A percentile compares a stretch with the other conserved stretches of the same genome.
phyloP scores from a whole-genome alignment of 2,113 vertebrate genomes.

The Charadrius vociferus region DNA sequence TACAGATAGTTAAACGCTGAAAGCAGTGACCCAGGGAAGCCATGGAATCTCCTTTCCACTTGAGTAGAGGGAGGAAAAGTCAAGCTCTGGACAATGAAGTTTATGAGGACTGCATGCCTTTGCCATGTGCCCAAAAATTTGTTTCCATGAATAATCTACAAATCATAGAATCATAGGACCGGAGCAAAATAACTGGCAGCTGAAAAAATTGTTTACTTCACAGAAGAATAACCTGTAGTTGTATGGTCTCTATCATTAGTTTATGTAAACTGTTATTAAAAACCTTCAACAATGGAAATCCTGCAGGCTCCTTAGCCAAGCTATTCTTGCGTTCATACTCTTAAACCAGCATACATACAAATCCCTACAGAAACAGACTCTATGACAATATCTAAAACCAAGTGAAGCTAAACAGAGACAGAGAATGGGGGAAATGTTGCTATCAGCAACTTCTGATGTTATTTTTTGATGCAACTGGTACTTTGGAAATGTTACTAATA shows the following conservation, averaged over 20 bases:
- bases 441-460: neutral
- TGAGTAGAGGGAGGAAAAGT: neutral
- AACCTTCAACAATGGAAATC: neutral
- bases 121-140: neutral
- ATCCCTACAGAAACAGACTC: neutral
- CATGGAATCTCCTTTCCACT: neutral
- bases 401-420: neutral
- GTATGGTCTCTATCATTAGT: neutral
- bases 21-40: neutral
- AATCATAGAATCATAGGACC: neutral
- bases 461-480: neutral
- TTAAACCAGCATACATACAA: neutral
- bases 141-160: neutral
- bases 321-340: fast-evolving
- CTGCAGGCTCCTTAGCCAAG: neutral
- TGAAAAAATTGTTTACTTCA: neutral
- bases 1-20: neutral
- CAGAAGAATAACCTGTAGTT: neutral
- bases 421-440: neutral
- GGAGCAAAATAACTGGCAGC: neutral
- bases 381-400: neutral
- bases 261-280: neutral
- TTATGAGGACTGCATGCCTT: neutral
- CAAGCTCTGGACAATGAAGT: neutral
- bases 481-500: neutral